These are phyloP conservation scores for Coelopa frigida DNA, from an alignment of 1,140 invertebrate species.

Conservation along the genomic window DNA sequence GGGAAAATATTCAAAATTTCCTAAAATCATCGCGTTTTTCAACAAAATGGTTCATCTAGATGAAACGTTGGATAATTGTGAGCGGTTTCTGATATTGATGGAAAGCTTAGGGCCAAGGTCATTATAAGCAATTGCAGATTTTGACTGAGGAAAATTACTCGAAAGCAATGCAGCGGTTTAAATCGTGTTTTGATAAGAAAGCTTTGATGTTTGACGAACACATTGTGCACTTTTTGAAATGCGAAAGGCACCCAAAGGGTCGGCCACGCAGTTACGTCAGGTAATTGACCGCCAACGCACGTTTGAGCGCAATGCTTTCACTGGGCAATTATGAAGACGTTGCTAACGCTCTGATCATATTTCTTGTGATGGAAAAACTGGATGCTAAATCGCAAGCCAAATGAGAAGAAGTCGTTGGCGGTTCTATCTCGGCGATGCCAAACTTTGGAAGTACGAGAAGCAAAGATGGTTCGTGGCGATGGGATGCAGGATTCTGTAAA, in stretches of 20 bases:
- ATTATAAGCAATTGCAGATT: too few species aligned
- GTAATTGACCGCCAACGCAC: too few species aligned
- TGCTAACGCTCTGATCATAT: background rate
- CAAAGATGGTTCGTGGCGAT: too few species aligned
- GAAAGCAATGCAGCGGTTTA: constrained; percentile 2
- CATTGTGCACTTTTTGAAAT: background rate
- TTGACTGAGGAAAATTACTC: constrained; percentile 2
- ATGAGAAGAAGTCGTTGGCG: background rate
- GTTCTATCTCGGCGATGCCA: too few species aligned
- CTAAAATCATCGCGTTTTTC: background rate
- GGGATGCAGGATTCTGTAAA: too few species aligned
- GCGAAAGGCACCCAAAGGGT: background rate
- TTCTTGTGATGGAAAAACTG: background rate
- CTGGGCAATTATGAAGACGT: background rate
- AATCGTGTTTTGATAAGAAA: constrained; percentile 6
- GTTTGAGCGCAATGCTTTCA: background rate
- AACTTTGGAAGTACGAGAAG: too few species aligned
- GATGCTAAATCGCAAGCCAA: background rate
- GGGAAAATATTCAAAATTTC: constrained; percentile 4
- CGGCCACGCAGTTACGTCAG: background rate
- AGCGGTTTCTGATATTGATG: too few species aligned
- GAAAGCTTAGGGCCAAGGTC: too few species aligned
- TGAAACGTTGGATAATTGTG: too few species aligned
- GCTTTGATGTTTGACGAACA: background rate
- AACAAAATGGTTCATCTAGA: constrained; percentile 1